Evolutionary conservation across 2,113 vertebrate species (phyloP), one percentile per base, ranked within the genome.

Genomic region (Cardinalis cardinalis): DNA sequence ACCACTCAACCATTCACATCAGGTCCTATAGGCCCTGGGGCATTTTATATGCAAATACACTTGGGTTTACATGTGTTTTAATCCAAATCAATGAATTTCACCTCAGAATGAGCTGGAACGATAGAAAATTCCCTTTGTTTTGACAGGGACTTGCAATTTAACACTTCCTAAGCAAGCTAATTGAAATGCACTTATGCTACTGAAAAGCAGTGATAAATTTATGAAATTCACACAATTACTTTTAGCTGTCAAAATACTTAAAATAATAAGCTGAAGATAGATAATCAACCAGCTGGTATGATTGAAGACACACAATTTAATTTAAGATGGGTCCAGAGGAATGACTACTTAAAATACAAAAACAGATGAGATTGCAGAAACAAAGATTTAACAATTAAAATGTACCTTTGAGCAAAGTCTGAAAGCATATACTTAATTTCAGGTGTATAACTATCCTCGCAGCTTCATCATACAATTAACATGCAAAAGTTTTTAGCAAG

Each of bases 41-140:
- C 56, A 90, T 95, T 97, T 95, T 95, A 84, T 89, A 95, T 94
- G 90, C 74, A 96, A 96, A 97, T 95, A 74, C 74, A n/a, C 69
- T 75, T 56, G 49, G 43, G 46, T 44, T 95, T 94, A 92, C 87
- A 74, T 59, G 28, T 94, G 56, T 70, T 94, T 96, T 94, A 96
- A 96, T 71, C 84, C 89, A 95, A 96, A 97, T 78, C 55, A 43
- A 87, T 93, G 68, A 94, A 95, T 96, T 96, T 93, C 93, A 95
- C 60, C 24, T 9, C 90, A 74, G 76, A 94, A 89, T 58, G 44
- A 96, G 80, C 43, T 60, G 78, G 66, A 77, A 90, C 70, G 72
- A 87, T 38, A 91, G 91, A 92, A 87, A n/a, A 49, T 69, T 95
- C 72, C 61, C 48, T 89, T 92, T 89, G 77, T 87, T 93, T 95